Evolutionary conservation across 1,140 invertebrate genomes (phyloP), one percentile per base, ranked within the genome.

Genomic region (Limonius californicus): DNA sequence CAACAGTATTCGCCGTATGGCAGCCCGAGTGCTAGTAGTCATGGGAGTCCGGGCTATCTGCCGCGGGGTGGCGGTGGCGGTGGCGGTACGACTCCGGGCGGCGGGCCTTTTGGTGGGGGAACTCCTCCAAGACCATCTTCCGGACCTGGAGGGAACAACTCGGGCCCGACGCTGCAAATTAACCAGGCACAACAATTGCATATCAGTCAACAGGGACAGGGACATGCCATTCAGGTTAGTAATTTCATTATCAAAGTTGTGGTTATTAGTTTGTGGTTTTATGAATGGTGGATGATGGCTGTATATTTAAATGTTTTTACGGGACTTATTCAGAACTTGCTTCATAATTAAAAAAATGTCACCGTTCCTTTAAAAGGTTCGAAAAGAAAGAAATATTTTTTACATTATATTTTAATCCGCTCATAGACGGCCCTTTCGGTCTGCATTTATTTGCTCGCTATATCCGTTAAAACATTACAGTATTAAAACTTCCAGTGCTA

Each of bases 121-220:
- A 82, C 83, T 21, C 83, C 80, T 9, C 86, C 85, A 11, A 78
- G 85, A 57, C 85, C 86, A 43, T 82, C 85, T 3, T 85, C 85
- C 0, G 81, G 83, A 54, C 75, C 81, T 12, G 82, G 80, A 64
- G 74, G 71, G 32, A 47, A 75, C 76, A 77, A 62, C 71, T 61
- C 65, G 59, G 68, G 70, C 14, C 80, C 84, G 1, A 84, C 83
- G 7, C 70, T 92, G 66, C 89, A 92, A 76, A 90, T 93, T 77
- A 90, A 89, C 70, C 91, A 92, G 76, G 89, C 89, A 12, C 91
- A 93, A 74, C 90, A 92, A 72, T 76, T 94, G 64, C 90, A 94
- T 74, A 89, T 92, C 62, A 86, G 82, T 62, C 90, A 91, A 71
- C 85, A 87, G n/a, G 85, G 83, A 2, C 78, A 81, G 57, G 79